Conservation (phyloP, 2,888 invertebrate genomes). For the Mesochorus sp. region DNA sequence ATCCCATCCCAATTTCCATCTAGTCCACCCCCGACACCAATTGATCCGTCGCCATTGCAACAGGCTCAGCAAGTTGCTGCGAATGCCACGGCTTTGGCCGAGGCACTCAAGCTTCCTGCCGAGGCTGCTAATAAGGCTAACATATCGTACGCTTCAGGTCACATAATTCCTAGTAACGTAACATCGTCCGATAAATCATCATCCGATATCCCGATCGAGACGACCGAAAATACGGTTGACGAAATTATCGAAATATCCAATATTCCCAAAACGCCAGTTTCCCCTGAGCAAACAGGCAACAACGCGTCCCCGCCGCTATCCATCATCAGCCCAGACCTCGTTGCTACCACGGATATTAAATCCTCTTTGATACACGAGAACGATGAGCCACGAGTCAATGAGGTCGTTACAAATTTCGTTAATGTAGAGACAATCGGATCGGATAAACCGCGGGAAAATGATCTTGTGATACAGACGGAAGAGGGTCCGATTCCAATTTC, state of each 20-base stretch:
- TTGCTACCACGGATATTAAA: slow-evolving; percentile 20
- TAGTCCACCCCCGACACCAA: slow-evolving; percentile 80
- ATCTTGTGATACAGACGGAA: slow-evolving; percentile 69
- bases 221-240: background rate
- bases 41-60: slow-evolving; percentile 80
- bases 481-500: slow-evolving; percentile 72
- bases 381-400: background rate
- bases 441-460: slow-evolving; percentile 5
- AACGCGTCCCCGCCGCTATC: slow-evolving; percentile 49
- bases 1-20: slow-evolving; percentile 78
- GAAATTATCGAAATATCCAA: background rate
- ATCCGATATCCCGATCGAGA: slow-evolving; percentile 1
- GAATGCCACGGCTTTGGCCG: slow-evolving; percentile 76
- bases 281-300: slow-evolving; percentile 61
- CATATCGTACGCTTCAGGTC: slow-evolving; percentile 24
- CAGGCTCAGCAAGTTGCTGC: slow-evolving; percentile 78
- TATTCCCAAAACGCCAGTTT: slow-evolving; percentile 13
- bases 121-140: slow-evolving; percentile 68
- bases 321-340: slow-evolving; percentile 7
- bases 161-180: slow-evolving; percentile 3
- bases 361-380: background rate
- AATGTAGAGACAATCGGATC: background rate
- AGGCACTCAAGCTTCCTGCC: slow-evolving; percentile 78
- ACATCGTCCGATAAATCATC: slow-evolving; percentile 12
- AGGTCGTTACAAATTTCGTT: background rate